Percentiles rank a stretch among this genome's conserved stretches.
Evolutionary conservation across 2,797 vertebrate genomes (phyloP).

Genomic region (Anas flavirostris): DNA sequence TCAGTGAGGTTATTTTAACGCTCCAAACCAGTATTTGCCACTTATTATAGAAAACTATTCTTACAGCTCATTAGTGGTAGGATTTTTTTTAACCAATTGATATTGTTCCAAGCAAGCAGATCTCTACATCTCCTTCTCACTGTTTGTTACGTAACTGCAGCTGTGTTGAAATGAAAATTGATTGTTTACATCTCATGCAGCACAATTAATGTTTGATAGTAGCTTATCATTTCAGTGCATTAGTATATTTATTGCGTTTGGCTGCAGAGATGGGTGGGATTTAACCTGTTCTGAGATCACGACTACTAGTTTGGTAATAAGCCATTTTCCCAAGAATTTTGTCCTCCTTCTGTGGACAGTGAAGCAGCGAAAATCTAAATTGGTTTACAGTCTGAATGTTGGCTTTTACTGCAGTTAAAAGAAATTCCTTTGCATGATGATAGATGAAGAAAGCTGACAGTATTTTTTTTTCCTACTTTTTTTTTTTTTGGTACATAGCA

Average conservation of each 20-base stretch:
- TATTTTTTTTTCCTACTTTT: background rate
- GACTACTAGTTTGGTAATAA: background rate
- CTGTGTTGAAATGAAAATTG: slow-evolving; percentile 1
- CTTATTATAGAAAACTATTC: background rate
- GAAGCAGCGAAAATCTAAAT: background rate
- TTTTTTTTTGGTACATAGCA: background rate
- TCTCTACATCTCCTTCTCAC: background rate
- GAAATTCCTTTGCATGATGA: background rate
- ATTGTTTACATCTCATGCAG: background rate
- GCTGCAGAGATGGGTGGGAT: slow-evolving; percentile 30
- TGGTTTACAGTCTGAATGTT: background rate
- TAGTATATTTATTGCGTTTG: background rate
- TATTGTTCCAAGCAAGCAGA: slow-evolving; percentile 38
- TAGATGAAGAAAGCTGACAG: background rate
- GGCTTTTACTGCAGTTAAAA: background rate
- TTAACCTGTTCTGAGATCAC: background rate
- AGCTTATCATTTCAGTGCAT: background rate
- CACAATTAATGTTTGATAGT: background rate
- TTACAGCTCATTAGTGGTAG: slow-evolving; percentile 12
- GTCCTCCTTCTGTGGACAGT: background rate
- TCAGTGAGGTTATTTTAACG: background rate
- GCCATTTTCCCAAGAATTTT: background rate
- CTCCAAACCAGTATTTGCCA: background rate
- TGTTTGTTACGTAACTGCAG: background rate
- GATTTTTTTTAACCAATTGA: slow-evolving; percentile 4